These are phyloP conservation scores for Petroica traversi DNA, from an alignment of 2,113 vertebrate species.

Conservation along the genomic window DNA sequence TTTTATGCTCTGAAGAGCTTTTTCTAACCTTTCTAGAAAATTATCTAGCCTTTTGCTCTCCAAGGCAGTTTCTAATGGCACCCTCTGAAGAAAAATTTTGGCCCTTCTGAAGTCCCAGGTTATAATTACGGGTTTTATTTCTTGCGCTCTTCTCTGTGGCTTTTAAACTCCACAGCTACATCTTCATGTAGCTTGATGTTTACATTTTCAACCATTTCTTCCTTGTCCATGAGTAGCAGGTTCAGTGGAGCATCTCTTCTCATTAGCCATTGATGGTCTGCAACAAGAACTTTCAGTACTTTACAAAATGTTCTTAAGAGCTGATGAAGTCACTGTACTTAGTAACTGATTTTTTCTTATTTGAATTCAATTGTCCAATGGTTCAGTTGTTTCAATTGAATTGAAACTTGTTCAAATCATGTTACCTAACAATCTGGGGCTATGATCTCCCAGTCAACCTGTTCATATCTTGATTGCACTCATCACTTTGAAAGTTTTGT, in stretches of 20 bases:
- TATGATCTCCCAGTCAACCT: not conserved
- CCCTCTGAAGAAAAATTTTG: not conserved
- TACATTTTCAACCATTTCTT: not conserved
- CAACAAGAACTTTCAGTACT: not conserved
- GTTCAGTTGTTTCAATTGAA: too few relatives aligned
- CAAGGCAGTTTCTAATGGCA: not conserved
- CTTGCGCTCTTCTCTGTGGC: not conserved
- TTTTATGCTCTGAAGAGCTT: not conserved
- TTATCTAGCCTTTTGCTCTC: not conserved
- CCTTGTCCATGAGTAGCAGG: not conserved
- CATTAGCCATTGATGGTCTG: not conserved
- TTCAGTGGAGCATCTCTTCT: not conserved
- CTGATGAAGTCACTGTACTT: not conserved
- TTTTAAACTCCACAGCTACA: not conserved
- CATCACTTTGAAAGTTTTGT: not conserved
- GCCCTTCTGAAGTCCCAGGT: not conserved
- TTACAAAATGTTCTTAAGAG: not conserved
- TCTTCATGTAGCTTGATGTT: not conserved
- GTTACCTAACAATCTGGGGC: not conserved
- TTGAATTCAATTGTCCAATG: not conserved
- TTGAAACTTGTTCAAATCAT: not conserved
- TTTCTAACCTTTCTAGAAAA: not conserved
- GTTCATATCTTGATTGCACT: not conserved
- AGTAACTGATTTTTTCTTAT: not conserved
- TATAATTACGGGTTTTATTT: not conserved